Evolutionary conservation across 2,888 invertebrate genomes (phyloP).

Genomic region (Cylindroiulus punctatus): DNA sequence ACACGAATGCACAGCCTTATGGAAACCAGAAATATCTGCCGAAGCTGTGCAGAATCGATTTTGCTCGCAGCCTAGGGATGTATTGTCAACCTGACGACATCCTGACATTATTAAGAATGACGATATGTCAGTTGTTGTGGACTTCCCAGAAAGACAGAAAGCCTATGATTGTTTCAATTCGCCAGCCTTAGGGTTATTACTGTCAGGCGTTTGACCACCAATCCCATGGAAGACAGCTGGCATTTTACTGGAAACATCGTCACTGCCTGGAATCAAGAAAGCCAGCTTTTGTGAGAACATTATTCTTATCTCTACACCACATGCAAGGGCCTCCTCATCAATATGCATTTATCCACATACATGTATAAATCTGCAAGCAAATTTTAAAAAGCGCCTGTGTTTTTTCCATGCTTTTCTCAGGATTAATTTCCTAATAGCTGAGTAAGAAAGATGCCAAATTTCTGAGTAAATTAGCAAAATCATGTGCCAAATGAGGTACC

Average conservation of each 20-base stretch:
- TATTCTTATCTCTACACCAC: background rate
- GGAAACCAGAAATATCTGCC: background rate
- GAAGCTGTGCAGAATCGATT: conserved; percentile 13
- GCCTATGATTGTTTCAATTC: conserved; percentile 38
- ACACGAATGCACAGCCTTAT: background rate
- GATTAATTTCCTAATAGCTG: conserved; percentile 25
- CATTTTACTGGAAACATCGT: conserved; percentile 17
- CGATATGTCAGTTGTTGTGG: conserved; percentile 26
- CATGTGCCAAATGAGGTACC: background rate
- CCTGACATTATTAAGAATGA: conserved; percentile 38
- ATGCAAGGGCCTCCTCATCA: background rate
- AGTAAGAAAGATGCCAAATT: background rate
- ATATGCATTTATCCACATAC: background rate
- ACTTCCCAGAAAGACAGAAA: conserved; percentile 15
- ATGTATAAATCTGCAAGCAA: background rate
- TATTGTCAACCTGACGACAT: conserved; percentile 34
- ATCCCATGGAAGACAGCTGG: conserved; percentile 16
- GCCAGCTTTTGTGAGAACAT: background rate
- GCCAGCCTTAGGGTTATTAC: conserved; percentile 25
- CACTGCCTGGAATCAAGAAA: background rate
- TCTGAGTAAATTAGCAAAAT: background rate
- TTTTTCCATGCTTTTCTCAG: background rate
- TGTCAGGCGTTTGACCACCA: conserved; percentile 32
- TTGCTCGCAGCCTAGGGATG: conserved; percentile 11
- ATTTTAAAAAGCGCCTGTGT: background rate